phyloP scores from a whole-genome alignment of 2,113 vertebrate genomes.

The Hyaena hyaena region DNA sequence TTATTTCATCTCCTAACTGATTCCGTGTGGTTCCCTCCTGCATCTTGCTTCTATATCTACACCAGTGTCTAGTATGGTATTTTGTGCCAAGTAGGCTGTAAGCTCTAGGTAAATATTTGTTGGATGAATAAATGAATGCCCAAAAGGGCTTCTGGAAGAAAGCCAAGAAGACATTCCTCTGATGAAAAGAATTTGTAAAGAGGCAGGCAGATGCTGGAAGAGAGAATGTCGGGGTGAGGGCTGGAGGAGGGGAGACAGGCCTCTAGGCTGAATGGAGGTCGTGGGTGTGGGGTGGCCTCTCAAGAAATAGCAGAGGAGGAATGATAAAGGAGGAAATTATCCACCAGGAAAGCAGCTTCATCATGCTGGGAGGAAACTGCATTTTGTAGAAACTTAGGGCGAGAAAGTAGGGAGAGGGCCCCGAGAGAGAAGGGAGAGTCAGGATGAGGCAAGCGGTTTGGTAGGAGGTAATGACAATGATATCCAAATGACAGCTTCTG shows the following conservation, averaged over 20 bases:
- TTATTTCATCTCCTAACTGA: conserved; percentile 44
- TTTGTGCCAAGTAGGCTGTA: conserved; percentile 59
- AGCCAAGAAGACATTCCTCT: conserved; percentile 64
- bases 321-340: not conserved
- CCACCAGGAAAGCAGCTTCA: not conserved
- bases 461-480: not conserved
- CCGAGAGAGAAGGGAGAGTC: too few species aligned
- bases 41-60: conserved; percentile 21
- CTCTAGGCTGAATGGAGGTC: not conserved
- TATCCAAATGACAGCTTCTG: not conserved
- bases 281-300: not conserved
- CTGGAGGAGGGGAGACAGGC: not conserved
- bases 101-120: conserved; percentile 76
- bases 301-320: not conserved
- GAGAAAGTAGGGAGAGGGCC: not conserved
- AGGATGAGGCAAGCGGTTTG: not conserved
- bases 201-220: not conserved
- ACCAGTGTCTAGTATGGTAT: not conserved
- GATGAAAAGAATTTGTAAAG: conserved; percentile 61
- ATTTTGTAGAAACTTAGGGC: not conserved
- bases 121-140: conserved; percentile 68
- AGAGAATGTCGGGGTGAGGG: not conserved
- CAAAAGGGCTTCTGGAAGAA: conserved; percentile 57
- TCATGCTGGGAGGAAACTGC: not conserved
- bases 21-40: not conserved